These are phyloP conservation scores for Merops nubicus DNA, from an alignment of 2,113 vertebrate genomes.

Conservation along the genomic window DNA sequence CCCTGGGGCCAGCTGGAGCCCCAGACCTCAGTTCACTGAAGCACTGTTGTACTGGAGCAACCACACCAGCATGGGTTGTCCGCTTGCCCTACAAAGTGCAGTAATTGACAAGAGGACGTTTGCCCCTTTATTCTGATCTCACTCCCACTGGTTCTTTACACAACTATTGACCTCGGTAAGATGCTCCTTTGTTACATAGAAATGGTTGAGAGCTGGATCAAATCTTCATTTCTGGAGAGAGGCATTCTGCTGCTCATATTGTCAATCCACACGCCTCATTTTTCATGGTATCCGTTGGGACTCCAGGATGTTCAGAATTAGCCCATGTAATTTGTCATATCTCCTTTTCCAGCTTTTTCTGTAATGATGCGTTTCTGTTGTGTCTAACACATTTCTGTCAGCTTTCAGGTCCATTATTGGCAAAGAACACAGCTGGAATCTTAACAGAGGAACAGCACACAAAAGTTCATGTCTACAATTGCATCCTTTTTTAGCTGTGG, in stretches of 20 bases:
- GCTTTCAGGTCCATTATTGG: conserved; percentile 4
- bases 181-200: not conserved
- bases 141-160: not conserved
- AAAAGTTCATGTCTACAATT: not conserved
- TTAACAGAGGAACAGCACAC: not conserved
- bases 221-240: not conserved
- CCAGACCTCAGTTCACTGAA: not conserved
- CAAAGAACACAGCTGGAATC: conserved; percentile 30
- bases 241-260: conserved; percentile 2
- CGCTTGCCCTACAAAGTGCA: not conserved
- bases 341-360: conserved; percentile 39
- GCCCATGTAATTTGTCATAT: conserved; percentile 23
- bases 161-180: not conserved
- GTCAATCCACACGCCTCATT: not conserved
- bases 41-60: not conserved
- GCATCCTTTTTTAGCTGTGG: not conserved
- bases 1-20: not conserved
- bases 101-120: not conserved
- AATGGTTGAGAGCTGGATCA: not conserved
- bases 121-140: not conserved
- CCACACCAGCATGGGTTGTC: not conserved
- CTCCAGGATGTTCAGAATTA: conserved; percentile 31
- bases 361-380: conserved; percentile 8
- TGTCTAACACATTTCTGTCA: not conserved
- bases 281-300: not conserved